A percentile compares a stretch with the other conserved stretches of the same genome.
These are phyloP conservation scores for Trinorchestia longiramus DNA, from an alignment of 1,140 invertebrate species.

Conservation along the genomic window DNA sequence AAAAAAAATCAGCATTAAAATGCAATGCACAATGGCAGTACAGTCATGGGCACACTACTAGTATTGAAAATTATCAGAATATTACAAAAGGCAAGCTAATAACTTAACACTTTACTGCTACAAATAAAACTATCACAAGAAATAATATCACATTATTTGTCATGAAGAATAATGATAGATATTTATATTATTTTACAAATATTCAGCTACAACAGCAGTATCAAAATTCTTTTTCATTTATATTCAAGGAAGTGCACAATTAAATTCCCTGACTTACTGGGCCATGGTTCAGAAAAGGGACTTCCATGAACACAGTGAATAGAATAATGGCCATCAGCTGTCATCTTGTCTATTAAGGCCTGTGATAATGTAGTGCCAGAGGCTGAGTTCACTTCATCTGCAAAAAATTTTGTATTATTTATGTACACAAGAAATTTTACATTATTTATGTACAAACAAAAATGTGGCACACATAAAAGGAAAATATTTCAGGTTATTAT, in stretches of 20 bases:
- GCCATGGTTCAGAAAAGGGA: not conserved
- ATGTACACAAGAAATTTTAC: too few relatives aligned
- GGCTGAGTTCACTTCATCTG: not conserved
- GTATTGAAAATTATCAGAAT: not conserved
- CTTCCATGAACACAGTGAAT: constrained; percentile 1
- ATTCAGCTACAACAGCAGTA: not conserved
- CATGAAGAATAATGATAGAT: not conserved
- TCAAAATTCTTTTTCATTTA: not conserved
- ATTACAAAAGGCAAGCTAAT: not conserved
- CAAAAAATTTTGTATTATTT: not conserved
- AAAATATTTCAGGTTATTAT: not conserved
- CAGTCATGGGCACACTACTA: too few relatives aligned
- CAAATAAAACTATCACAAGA: not conserved
- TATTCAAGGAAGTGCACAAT: not conserved
- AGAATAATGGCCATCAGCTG: not conserved
- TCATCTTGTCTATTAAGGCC: not conserved
- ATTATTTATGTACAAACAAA: not conserved
- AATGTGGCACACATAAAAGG: not conserved
- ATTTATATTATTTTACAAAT: not conserved
- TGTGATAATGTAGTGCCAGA: not conserved
- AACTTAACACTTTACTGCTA: not conserved
- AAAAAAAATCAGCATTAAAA: not conserved
- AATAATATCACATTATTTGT: not conserved
- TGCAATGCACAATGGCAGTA: not conserved
- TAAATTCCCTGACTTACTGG: not conserved